Conservation (phyloP, 2,113 vertebrate species). For the Donacobius atricapilla region DNA sequence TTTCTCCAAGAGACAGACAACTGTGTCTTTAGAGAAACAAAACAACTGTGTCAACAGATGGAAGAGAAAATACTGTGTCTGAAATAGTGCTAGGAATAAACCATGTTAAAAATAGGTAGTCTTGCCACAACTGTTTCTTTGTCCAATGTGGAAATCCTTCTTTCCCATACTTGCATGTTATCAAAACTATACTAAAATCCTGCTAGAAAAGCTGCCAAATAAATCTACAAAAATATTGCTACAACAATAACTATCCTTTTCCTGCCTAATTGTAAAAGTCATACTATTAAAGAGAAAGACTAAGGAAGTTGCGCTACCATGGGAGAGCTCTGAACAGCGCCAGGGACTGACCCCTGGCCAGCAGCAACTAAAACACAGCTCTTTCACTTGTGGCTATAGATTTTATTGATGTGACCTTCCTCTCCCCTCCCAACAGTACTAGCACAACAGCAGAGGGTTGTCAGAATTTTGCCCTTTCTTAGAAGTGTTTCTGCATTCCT, state of each 20-base stretch:
- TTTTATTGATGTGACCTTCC: not conserved
- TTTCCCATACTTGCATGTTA: not conserved
- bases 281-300: not conserved
- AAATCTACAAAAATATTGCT: not conserved
- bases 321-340: not conserved
- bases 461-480: not conserved
- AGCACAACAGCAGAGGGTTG: not conserved
- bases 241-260: not conserved
- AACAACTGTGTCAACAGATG: constrained; percentile 61
- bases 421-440: not conserved
- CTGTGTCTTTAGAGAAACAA: constrained; percentile 48
- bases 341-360: not conserved
- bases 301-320: not conserved
- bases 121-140: constrained; percentile 49
- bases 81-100: constrained; percentile 50
- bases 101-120: constrained; percentile 57
- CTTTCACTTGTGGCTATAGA: not conserved
- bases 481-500: not conserved
- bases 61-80: constrained; percentile 46
- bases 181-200: not conserved
- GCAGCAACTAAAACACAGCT: not conserved
- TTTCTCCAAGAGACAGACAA: not conserved
- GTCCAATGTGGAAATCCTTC: constrained; percentile 15
- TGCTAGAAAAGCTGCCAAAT: not conserved
- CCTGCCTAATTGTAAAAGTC: not conserved